phyloP scores from a whole-genome alignment of 2,113 vertebrate genomes.

The Platichthys flesus region DNA sequence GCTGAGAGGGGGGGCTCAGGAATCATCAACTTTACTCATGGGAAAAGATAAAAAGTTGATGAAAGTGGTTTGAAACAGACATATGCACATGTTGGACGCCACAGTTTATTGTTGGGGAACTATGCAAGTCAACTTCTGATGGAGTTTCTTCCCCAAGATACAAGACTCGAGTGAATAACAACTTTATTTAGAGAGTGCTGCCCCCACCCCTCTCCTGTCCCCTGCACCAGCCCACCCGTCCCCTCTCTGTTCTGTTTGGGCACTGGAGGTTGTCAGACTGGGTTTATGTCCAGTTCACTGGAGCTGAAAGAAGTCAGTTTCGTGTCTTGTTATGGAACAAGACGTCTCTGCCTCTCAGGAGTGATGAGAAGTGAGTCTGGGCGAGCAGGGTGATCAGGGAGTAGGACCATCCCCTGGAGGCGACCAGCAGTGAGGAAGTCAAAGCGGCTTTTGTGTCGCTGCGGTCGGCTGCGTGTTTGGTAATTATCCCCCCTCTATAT shows the following conservation, averaged over 20 bases:
- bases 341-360: slow-evolving; percentile 80
- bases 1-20: slow-evolving; percentile 82
- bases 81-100: slow-evolving; percentile 25
- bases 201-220: slow-evolving; percentile 70
- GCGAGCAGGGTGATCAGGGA: slow-evolving; percentile 66
- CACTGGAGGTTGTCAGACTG: slow-evolving; percentile 84
- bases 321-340: slow-evolving; percentile 87
- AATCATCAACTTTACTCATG: slow-evolving; percentile 75
- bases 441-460: slow-evolving; percentile 84
- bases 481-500: slow-evolving; percentile 81
- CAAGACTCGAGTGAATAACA: slow-evolving; percentile 69
- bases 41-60: slow-evolving; percentile 76
- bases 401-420: slow-evolving; percentile 72
- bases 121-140: background rate
- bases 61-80: slow-evolving; percentile 70
- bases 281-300: slow-evolving; percentile 85
- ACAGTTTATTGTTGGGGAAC: slow-evolving; percentile 11
- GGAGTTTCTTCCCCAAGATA: slow-evolving; percentile 8
- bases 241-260: slow-evolving; percentile 77
- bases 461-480: slow-evolving; percentile 81
- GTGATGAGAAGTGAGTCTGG: slow-evolving; percentile 75
- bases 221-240: slow-evolving; percentile 70
- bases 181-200: slow-evolving; percentile 73
- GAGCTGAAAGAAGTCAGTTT: slow-evolving; percentile 90
- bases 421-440: slow-evolving; percentile 85